Conservation (phyloP, 2,888 invertebrate genomes). For the Clepsis dumicolana region DNA sequence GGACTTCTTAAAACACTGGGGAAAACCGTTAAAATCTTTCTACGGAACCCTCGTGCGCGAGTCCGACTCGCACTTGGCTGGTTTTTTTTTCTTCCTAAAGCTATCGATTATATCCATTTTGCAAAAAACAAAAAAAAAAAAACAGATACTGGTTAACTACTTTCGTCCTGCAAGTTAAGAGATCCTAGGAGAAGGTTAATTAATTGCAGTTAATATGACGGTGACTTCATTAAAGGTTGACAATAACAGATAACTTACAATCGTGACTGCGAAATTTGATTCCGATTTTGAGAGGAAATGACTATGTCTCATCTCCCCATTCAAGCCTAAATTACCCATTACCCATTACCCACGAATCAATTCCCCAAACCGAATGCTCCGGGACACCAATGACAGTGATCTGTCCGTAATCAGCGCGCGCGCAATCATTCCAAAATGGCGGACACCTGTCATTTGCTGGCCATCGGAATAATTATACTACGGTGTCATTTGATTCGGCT, state of each 20-base stretch:
- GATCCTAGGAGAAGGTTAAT: no score
- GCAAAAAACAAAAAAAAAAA: no score
- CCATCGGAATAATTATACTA: constrained; percentile 48
- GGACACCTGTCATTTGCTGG: constrained; percentile 78
- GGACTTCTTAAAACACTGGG: no score
- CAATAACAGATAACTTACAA: not conserved
- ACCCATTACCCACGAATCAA: constrained; percentile 22
- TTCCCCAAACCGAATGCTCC: constrained; percentile 17
- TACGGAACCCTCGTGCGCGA: no score
- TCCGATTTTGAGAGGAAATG: not conserved
- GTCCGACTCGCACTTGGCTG: no score
- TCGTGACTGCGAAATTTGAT: not conserved
- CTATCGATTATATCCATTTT: no score
- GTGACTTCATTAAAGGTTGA: no score
- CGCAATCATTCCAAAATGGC: constrained; percentile 75
- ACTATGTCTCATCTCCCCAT: constrained; percentile 1
- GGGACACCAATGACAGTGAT: constrained; percentile 60
- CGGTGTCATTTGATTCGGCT: not conserved
- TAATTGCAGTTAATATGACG: no score
- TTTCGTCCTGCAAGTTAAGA: no score
- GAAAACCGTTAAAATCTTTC: no score
- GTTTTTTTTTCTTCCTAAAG: no score
- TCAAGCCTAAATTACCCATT: constrained; percentile 13
- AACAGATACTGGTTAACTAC: no score
- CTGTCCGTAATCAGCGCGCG: constrained; percentile 77